A percentile compares a stretch with the other conserved stretches of the same genome.
Evolutionary conservation across 1,140 invertebrate species (phyloP).

Genomic region (Himalopsyche phryganea): DNA sequence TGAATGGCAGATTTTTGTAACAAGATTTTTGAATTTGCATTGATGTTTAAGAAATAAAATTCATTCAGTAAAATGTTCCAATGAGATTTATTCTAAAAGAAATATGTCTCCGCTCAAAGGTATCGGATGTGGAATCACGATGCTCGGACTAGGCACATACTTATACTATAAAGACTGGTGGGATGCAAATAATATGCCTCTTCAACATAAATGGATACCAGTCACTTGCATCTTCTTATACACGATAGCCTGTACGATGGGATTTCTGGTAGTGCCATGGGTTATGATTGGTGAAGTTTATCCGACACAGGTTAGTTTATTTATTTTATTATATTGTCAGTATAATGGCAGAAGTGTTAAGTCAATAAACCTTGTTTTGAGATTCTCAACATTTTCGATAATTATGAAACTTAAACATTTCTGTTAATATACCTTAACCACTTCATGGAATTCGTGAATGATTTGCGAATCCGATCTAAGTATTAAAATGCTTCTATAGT

Average conservation of each 20-base stretch:
- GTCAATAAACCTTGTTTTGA: no score
- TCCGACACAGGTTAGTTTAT: constrained; percentile 50
- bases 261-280: constrained; percentile 69
- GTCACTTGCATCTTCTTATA: constrained; percentile 61
- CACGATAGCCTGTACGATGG: constrained; percentile 61
- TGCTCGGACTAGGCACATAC: constrained; percentile 60
- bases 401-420: no score
- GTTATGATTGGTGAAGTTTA: constrained; percentile 73
- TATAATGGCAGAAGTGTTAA: neutral
- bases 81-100: no score
- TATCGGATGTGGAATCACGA: constrained; percentile 61
- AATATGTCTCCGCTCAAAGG: no score
- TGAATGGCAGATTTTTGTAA: no score
- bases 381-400: neutral
- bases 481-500: no score
- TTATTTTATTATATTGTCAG: neutral
- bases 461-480: no score
- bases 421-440: no score
- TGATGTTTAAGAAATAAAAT: no score
- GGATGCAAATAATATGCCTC: constrained; percentile 39
- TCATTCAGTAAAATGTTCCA: no score
- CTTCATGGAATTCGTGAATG: no score
- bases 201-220: constrained; percentile 59
- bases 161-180: constrained; percentile 55
- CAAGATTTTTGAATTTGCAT: no score